A percentile compares a stretch with the other conserved stretches of the same genome.
Conservation (phyloP, 2,113 vertebrate species). For the Siniperca knerii region DNA sequence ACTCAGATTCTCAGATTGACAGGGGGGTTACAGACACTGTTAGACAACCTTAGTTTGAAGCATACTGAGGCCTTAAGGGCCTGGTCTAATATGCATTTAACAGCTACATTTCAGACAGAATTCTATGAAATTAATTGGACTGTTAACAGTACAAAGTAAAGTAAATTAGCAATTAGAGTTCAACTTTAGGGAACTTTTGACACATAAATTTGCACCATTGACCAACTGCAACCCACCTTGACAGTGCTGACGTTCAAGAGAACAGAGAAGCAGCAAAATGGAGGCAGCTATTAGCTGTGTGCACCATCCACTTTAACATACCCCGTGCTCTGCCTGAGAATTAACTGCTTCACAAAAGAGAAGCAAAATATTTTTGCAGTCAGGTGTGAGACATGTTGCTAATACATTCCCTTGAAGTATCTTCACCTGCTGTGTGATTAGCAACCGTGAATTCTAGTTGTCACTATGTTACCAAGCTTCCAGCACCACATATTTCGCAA, state of each 20-base stretch:
- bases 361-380: background rate
- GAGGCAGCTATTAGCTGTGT: background rate
- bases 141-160: background rate
- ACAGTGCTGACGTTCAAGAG: slow-evolving; percentile 8
- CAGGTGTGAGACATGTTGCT: background rate
- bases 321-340: background rate
- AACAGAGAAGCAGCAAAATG: background rate
- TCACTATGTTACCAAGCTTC: background rate
- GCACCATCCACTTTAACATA: background rate
- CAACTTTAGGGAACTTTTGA: background rate
- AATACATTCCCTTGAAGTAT: background rate
- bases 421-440: background rate
- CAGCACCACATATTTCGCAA: too few relatives aligned
- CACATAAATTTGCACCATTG: background rate
- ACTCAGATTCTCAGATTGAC: too few relatives aligned
- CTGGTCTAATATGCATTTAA: background rate
- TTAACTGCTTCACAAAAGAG: background rate
- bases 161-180: background rate
- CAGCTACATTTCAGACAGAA: background rate
- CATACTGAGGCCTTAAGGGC: background rate
- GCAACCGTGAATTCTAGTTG: too few relatives aligned
- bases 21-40: background rate
- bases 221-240: background rate
- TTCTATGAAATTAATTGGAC: background rate
- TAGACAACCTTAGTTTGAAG: background rate